Conservation (phyloP, 1,140 invertebrate genomes). For the Panagrolaimus sp. region DNA sequence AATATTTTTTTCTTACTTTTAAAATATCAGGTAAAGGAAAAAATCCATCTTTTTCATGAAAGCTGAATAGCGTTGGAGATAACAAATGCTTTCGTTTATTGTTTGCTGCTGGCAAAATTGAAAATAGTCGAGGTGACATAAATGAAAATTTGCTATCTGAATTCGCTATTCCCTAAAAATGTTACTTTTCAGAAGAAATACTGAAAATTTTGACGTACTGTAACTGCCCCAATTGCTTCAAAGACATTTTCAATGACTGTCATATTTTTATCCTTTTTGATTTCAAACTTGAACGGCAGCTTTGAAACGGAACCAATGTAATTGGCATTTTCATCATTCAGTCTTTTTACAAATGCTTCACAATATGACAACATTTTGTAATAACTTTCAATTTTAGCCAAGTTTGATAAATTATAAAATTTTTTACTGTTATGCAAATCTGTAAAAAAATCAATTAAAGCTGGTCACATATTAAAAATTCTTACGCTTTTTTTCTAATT, state of each 20-base stretch:
- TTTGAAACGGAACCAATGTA: neutral
- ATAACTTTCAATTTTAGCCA: slow-evolving; percentile 3
- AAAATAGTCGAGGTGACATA: slow-evolving; percentile 21
- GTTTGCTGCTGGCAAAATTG: neutral
- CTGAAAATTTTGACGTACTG: neutral
- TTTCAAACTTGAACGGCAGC: neutral
- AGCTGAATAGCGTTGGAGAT: slow-evolving; percentile 19
- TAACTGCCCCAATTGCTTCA: neutral
- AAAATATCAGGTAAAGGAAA: slow-evolving; percentile 21
- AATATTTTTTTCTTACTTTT: neutral
- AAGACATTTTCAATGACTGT: slow-evolving; percentile 9
- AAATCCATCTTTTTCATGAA: slow-evolving; percentile 19
- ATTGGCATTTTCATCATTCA: slow-evolving; percentile 5
- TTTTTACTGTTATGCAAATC: no score
- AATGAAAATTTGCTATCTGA: neutral
- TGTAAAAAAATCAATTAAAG: no score
- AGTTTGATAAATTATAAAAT: neutral
- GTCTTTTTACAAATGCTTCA: neutral
- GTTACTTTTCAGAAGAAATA: neutral
- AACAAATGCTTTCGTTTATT: slow-evolving; percentile 15
- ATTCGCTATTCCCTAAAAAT: neutral
- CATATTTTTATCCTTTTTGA: neutral
- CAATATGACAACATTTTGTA: neutral
- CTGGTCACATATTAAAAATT: no score
- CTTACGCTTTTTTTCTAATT: no score